These are phyloP conservation scores for Drosophila pachea DNA, from an alignment of 1,140 invertebrate species.

Conservation along the genomic window DNA sequence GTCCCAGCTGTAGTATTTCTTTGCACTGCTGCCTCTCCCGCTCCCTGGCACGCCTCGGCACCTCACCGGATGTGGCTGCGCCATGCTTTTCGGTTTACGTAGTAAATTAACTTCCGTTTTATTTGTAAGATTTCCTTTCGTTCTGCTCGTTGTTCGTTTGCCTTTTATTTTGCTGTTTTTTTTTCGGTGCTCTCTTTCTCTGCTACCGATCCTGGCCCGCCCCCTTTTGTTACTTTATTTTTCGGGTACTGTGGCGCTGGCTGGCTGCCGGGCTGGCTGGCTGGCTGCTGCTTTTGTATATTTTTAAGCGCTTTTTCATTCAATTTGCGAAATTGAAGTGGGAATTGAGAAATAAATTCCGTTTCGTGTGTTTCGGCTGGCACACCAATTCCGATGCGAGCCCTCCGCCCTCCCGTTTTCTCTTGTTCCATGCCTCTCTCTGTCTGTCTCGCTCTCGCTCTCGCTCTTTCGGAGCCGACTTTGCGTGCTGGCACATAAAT, in stretches of 20 bases:
- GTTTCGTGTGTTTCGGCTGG: constrained; percentile 60
- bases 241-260: constrained; percentile 42
- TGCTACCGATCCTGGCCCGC: constrained; percentile 25
- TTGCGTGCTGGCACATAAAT: constrained; percentile 55
- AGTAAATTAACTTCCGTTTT: constrained; percentile 79
- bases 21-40: constrained; percentile 41
- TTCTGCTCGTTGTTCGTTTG: constrained; percentile 68
- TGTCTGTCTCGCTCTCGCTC: constrained; percentile 1
- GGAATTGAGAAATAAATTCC: constrained; percentile 79
- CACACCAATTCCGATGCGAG: constrained; percentile 30
- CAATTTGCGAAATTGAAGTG: constrained; percentile 79
- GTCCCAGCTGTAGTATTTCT: constrained; percentile 51
- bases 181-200: not conserved
- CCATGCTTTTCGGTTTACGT: constrained; percentile 77
- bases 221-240: constrained; percentile 70
- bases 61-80: constrained; percentile 70
- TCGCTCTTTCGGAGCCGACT: constrained; percentile 26
- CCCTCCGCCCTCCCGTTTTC: too few relatives aligned
- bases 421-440: too few relatives aligned
- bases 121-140: constrained; percentile 78
- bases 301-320: constrained; percentile 78
- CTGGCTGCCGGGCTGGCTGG: constrained; percentile 1
- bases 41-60: not conserved
- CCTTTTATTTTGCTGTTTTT: constrained; percentile 46
- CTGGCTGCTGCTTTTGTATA: constrained; percentile 71